A percentile compares a stretch with the other conserved stretches of the same genome.
Evolutionary conservation across 1,140 invertebrate species (phyloP).

Genomic region (Homarus americanus): DNA sequence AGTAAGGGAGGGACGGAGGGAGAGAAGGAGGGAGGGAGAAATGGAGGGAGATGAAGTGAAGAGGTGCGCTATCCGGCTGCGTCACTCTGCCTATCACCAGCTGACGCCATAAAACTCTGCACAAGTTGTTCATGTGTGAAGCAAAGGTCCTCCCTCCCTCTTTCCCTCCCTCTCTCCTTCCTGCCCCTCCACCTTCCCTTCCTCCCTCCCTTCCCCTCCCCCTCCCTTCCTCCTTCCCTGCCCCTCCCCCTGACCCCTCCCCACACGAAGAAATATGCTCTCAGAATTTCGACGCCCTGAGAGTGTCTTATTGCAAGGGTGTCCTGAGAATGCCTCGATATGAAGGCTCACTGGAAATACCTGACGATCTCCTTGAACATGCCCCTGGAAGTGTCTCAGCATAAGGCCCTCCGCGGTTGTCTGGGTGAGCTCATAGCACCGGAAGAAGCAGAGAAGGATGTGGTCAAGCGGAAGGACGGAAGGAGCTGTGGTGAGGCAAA

Average conservation of each 20-base stretch:
- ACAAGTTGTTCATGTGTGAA: neutral
- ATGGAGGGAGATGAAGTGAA: too few relatives aligned
- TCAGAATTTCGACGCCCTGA: too few relatives aligned
- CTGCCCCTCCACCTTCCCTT: neutral
- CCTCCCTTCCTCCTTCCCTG: too few relatives aligned
- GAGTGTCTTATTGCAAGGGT: too few relatives aligned
- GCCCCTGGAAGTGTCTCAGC: neutral
- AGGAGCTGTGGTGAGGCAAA: neutral
- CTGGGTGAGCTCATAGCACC: neutral
- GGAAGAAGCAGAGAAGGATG: neutral
- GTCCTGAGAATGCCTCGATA: neutral
- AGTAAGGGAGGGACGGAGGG: too few relatives aligned
- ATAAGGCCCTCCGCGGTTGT: neutral
- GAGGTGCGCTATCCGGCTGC: too few relatives aligned
- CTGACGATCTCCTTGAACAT: neutral
- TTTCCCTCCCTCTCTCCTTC: too few relatives aligned
- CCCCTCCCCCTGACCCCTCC: neutral
- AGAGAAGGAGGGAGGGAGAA: too few relatives aligned
- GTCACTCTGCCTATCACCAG: constrained; percentile 21
- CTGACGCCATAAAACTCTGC: constrained; percentile 17
- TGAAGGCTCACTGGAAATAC: neutral
- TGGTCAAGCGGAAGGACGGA: neutral
- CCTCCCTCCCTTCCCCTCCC: neutral
- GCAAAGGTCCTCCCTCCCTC: too few relatives aligned
- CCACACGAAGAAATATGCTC: too few relatives aligned